Evolutionary conservation across 2,888 invertebrate genomes (phyloP), one percentile per base, ranked within the genome.

Genomic region (Erpobdella octoculata): DNA sequence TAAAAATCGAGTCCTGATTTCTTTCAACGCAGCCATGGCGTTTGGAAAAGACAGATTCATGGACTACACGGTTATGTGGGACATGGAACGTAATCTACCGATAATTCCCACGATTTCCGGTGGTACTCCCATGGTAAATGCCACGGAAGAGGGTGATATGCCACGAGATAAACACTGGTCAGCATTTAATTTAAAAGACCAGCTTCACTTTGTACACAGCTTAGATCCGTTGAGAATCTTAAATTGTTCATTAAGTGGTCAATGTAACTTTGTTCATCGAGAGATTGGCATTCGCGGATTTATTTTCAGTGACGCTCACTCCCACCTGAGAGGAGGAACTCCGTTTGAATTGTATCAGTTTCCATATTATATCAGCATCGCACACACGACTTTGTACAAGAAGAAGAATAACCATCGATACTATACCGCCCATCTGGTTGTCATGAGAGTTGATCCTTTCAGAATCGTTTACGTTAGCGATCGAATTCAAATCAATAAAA

Each of bases 141-240:
- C 76, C 33, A 73, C 76, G 1, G 73, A 73, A 67, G 74, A 74
- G 28, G 71, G 76, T 59, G 77, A 76, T 58, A 78, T 78, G 74
- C 75, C 76, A 25, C 28, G 78, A n/a, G 78, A 78, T 73, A 78
- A 78, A 64, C 77, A 78, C 72, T 78, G 78, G 78, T 75, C 75
- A 74, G 74, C 76, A 1, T 65, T 77, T 61, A 68, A 73, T 33
- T 62, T 75, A 41, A 35, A 73, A 31, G 77, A 73, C 25, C 53
- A 75, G 48, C 73, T 78, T 21, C 74, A 73, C 71, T 78, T 77
- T 66, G 77, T 78, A 1, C 77, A 78, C 67, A 78, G 76, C 65
- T 74, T 78, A n/a, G 78, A 78, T 62, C 78, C 78, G 8, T 71
- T 78, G 31, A 65, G 77, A 31, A 72, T 78, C 9, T 73, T 78